phyloP scores from a whole-genome alignment of 2,113 vertebrate genomes.

The Tursiops truncatus region DNA sequence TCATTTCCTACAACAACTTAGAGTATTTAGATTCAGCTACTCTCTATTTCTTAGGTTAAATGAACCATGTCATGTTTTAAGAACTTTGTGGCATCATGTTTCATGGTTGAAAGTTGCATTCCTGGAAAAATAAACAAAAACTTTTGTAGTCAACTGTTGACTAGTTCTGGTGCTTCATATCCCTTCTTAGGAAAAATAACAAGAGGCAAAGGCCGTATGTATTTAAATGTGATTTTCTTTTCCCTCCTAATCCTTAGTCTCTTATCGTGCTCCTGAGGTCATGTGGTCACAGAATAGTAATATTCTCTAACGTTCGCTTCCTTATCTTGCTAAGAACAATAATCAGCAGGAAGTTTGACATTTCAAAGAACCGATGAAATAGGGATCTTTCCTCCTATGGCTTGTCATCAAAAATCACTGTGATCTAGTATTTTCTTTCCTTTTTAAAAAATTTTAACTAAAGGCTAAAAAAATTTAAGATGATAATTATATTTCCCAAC shows the following conservation, averaged over 20 bases:
- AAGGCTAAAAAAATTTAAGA: background rate
- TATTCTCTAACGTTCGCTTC: background rate
- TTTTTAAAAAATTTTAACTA: background rate
- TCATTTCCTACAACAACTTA: background rate
- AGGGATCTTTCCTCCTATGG: background rate
- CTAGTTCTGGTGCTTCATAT: background rate
- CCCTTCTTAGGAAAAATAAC: constrained; percentile 31
- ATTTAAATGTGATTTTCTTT: background rate
- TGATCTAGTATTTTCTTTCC: background rate
- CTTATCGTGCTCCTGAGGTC: background rate
- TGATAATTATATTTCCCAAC: background rate
- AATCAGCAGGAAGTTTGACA: background rate
- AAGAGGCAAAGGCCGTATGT: background rate
- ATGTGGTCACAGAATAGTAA: background rate
- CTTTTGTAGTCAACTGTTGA: background rate
- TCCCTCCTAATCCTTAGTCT: background rate
- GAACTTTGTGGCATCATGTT: background rate
- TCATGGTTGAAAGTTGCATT: constrained; percentile 13
- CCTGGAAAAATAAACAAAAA: background rate
- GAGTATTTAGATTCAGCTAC: background rate
- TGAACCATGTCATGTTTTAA: background rate
- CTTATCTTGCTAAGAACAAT: background rate
- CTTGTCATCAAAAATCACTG: background rate
- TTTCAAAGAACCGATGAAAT: background rate
- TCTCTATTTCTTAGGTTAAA: background rate